Conservation (phyloP, 2,888 invertebrate genomes). For the Isotomurus palustris region DNA sequence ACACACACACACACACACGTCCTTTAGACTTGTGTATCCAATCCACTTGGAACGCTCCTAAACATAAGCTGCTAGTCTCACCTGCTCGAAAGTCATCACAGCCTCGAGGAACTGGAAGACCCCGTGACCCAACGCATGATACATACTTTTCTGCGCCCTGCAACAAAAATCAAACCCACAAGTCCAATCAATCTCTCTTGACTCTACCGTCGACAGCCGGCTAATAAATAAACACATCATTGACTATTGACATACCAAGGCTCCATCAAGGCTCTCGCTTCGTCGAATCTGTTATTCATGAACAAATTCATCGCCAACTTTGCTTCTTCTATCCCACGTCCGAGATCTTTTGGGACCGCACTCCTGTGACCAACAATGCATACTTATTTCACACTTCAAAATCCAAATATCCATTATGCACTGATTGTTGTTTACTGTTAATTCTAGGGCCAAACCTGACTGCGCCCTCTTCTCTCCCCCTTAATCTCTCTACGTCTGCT, state of each 20-base stretch:
- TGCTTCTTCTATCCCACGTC: constrained; percentile 69
- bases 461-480: too few species aligned
- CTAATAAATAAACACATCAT: too few species aligned
- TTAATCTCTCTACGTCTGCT: too few species aligned
- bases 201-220: too few species aligned
- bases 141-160: constrained; percentile 77
- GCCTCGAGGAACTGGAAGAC: constrained; percentile 89
- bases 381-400: neutral
- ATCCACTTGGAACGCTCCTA: too few species aligned
- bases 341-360: constrained; percentile 58
- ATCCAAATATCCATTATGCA: neutral
- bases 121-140: constrained; percentile 83
- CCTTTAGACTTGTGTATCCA: too few species aligned
- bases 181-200: neutral
- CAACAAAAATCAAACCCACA: too few species aligned
- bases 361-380: constrained; percentile 13
- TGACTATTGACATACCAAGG: constrained; percentile 64
- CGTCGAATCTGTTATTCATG: constrained; percentile 83
- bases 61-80: too few species aligned
- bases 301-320: constrained; percentile 78
- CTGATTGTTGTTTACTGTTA: neutral
- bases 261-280: constrained; percentile 71
- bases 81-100: constrained; percentile 83
- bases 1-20: too few species aligned
- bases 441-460: too few species aligned